Evolutionary conservation across 2,113 vertebrate genomes (phyloP).

Genomic region (Dicrurus megarhynchus): DNA sequence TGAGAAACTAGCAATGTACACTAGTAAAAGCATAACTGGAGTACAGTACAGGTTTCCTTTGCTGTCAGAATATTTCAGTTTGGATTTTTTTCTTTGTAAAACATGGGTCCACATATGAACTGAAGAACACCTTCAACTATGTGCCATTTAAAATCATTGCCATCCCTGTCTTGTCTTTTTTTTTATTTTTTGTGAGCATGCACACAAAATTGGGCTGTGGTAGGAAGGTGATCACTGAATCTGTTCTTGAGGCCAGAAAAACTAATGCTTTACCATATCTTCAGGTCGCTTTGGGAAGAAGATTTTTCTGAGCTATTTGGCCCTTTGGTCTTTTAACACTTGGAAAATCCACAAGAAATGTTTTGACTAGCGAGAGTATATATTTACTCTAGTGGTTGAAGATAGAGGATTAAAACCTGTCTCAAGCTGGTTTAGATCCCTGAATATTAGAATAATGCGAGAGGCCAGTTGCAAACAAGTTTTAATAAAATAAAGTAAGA

Average conservation of each 20-base stretch:
- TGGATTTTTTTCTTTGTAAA: not conserved
- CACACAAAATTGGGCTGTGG: not conserved
- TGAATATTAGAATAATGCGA: not conserved
- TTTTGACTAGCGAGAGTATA: not conserved
- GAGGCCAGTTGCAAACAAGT: not conserved
- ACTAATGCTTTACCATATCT: not conserved
- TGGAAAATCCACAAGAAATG: not conserved
- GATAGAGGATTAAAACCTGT: not conserved
- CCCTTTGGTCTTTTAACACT: not conserved
- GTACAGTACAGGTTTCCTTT: not conserved
- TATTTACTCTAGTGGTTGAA: not conserved
- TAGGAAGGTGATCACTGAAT: not conserved
- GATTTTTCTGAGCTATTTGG: not conserved
- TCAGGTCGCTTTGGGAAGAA: rapidly evolving
- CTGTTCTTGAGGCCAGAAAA: not conserved
- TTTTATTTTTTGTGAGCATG: not conserved
- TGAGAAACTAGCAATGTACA: not conserved
- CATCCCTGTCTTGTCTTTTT: not conserved
- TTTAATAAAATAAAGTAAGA: not conserved
- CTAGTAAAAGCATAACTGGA: not conserved
- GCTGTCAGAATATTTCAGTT: not conserved
- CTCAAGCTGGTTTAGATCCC: not conserved
- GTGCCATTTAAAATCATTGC: not conserved
- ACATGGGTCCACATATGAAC: not conserved
- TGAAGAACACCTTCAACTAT: not conserved